These are phyloP conservation scores for Chrysoperla carnea DNA, from an alignment of 1,140 invertebrate genomes.

Conservation along the genomic window DNA sequence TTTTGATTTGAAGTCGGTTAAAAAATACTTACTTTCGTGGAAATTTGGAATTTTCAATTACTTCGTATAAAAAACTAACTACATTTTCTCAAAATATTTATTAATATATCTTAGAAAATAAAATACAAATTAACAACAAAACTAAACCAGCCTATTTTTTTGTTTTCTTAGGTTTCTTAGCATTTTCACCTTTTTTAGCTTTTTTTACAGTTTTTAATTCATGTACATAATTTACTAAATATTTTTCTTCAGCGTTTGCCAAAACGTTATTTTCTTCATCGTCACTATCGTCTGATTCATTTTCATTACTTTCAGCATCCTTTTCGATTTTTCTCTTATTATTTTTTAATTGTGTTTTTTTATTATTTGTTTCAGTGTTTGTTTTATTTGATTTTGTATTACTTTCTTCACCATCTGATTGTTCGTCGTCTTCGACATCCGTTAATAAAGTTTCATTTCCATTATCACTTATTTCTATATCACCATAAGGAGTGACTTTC, in stretches of 20 bases:
- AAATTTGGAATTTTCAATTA: no score
- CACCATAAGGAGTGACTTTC: constrained; percentile 32
- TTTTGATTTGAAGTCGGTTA: no score
- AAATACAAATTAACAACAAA: no score
- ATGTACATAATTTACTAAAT: background rate
- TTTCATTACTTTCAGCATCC: background rate
- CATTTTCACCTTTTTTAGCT: no score
- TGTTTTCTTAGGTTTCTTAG: no score
- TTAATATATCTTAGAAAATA: no score
- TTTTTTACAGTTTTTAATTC: no score
- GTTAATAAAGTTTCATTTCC: background rate
- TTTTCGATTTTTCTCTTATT: background rate
- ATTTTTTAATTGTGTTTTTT: background rate
- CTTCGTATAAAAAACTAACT: no score
- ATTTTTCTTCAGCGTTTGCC: background rate
- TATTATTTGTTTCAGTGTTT: background rate
- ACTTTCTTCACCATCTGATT: constrained; percentile 2
- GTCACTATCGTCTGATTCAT: constrained; percentile 5
- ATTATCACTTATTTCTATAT: constrained; percentile 16
- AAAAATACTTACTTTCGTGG: no score
- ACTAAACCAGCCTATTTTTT: no score
- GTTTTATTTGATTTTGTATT: background rate
- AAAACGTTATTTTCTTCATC: constrained; percentile 2
- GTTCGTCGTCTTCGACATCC: constrained; percentile 4
- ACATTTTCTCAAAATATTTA: no score